Base-by-base conservation (phyloP, 1,140 invertebrate genomes). In the Pseudomyrmex cubaensis region DNA sequence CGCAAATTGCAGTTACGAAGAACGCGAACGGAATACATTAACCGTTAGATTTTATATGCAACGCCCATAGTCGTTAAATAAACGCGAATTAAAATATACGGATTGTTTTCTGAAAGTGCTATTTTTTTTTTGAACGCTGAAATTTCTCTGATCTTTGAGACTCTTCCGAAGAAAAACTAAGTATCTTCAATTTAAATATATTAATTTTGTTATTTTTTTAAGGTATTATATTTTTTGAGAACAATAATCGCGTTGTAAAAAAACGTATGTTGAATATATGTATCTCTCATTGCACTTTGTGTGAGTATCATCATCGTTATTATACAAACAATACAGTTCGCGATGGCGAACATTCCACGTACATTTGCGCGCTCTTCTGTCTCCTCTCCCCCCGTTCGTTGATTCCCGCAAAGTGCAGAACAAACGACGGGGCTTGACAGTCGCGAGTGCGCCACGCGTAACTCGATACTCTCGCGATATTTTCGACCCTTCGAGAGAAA, bases 1-100 rank as follows among this genome's bases (percentile, higher is more conserved):
- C 56, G 66, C 76, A 72, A 80, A 80, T 70, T 80, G 20, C 54
- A 80, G 76, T 50, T 57, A 57, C 54, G 76, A 66, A 20, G 54
- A 80, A 70, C 76, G 44, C 66, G 54, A 54, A 44, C 46, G 76
- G 76, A 80, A 80, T 80, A 59, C n/a, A 80, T 80, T 80, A 80
- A 72, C 54, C 44, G 66, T 70, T 57, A 57, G 7, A 72, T 57
- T 72, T 80, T 59, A 72, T 48, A 72, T 9, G 46, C 56, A 13
- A 35, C 44, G 66, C 44, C n/a, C 35, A 22, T 2, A 12, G 12
- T 25, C 12, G 76, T 72, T 80, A 80, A 72, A 25, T 61, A 35
- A 35, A 61, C 54, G 12, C 76, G 76, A 72, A 22, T 72, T 72
- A 50, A 78, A 78, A 35, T 48, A n/a, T 48, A 57, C 46, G 50